Percentiles rank a stretch among this genome's conserved stretches.
Conservation (phyloP, 1,140 invertebrate species). For the Planococcus citri region DNA sequence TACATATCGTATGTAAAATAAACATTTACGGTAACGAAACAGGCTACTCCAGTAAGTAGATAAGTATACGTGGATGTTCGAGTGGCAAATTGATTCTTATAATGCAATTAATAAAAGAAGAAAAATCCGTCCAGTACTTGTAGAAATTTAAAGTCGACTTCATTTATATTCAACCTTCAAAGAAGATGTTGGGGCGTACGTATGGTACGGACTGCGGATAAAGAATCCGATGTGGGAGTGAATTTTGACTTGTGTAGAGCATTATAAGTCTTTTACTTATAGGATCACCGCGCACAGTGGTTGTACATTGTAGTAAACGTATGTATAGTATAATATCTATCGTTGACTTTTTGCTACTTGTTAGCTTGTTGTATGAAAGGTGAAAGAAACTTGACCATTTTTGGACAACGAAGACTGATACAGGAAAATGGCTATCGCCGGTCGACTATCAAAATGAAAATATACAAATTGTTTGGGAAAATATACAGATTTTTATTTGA, state of each 20-base stretch:
- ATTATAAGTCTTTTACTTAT: not conserved
- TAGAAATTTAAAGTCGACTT: not conserved
- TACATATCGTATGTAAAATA: too few relatives aligned
- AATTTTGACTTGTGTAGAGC: not conserved
- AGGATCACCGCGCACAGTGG: too few relatives aligned
- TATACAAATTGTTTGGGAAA: not conserved
- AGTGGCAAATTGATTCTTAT: too few relatives aligned
- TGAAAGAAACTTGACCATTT: not conserved
- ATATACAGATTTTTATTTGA: not conserved
- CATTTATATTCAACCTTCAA: not conserved
- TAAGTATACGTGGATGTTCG: too few relatives aligned
- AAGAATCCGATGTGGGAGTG: not conserved
- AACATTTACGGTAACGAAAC: too few relatives aligned
- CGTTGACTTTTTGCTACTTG: too few relatives aligned
- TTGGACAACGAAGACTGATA: not conserved
- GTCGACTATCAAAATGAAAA: not conserved
- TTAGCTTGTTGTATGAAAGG: too few relatives aligned
- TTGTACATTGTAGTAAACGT: not conserved
- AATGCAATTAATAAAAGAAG: too few relatives aligned
- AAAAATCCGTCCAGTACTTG: too few relatives aligned
- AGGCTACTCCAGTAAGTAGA: too few relatives aligned
- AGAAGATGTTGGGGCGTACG: not conserved
- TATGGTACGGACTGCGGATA: not conserved
- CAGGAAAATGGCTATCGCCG: too few relatives aligned
- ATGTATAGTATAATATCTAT: too few relatives aligned